phyloP scores from a whole-genome alignment of 2,888 invertebrate genomes.

The Pseudoips prasinana region DNA sequence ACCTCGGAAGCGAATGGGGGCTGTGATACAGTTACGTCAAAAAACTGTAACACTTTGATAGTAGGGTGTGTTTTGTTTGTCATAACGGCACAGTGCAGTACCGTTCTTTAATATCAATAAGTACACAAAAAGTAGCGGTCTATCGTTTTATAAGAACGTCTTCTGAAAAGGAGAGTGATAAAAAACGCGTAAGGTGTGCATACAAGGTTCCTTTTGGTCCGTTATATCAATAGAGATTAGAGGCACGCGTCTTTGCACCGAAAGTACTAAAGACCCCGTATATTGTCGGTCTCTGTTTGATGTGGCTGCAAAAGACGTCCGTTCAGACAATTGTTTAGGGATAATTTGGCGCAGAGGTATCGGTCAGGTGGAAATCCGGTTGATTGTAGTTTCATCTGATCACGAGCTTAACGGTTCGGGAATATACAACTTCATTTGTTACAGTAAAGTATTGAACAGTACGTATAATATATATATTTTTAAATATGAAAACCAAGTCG shows the following conservation, averaged over 20 bases:
- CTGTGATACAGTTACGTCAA: slow-evolving; percentile 73
- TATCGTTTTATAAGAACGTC: slow-evolving; percentile 71
- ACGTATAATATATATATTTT: too few species aligned
- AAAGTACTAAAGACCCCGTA: slow-evolving; percentile 43
- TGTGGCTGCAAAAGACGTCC: slow-evolving; percentile 73
- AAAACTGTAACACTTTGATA: slow-evolving; percentile 72
- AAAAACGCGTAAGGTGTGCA: slow-evolving; percentile 75
- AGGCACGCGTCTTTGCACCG: slow-evolving; percentile 71
- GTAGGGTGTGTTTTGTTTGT: slow-evolving; percentile 50
- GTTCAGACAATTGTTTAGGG: slow-evolving; percentile 53
- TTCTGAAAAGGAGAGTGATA: slow-evolving; percentile 46
- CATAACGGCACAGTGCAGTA: slow-evolving; percentile 67
- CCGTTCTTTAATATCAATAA: slow-evolving; percentile 64
- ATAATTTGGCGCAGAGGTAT: slow-evolving; percentile 53
- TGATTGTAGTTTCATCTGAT: slow-evolving; percentile 46
- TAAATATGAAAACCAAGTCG: too few species aligned
- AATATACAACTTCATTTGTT: slow-evolving; percentile 15
- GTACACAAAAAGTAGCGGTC: slow-evolving; percentile 62
- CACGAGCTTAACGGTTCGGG: slow-evolving; percentile 38
- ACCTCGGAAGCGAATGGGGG: slow-evolving; percentile 52
- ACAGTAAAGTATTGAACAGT: too few species aligned
- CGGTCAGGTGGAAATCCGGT: slow-evolving; percentile 66
- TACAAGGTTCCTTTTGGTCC: slow-evolving; percentile 62
- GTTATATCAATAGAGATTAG: slow-evolving; percentile 80
- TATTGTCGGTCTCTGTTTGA: slow-evolving; percentile 68